Evolutionary conservation across 1,140 invertebrate genomes (phyloP).

Genomic region (Ips nitidus): DNA sequence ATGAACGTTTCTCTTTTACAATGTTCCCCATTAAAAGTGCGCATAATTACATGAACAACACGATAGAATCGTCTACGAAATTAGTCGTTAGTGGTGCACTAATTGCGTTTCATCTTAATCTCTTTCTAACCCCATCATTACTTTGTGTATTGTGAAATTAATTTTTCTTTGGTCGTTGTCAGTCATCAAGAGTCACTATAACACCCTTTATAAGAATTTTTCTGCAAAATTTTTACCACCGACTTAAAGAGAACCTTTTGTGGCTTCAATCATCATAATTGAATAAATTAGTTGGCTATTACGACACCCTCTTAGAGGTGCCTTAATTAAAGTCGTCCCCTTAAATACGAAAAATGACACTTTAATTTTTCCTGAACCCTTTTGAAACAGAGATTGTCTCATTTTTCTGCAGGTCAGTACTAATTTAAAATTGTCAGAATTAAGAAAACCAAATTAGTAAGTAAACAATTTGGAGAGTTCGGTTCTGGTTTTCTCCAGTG

Average conservation of each 20-base stretch:
- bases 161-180: conserved; percentile 11
- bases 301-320: conserved; percentile 9
- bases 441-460: background rate
- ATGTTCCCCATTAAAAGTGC: conserved; percentile 50
- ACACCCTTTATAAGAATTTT: too few relatives aligned
- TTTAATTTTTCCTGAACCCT: conserved; percentile 19
- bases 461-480: background rate
- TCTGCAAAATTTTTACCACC: too few relatives aligned
- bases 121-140: conserved; percentile 41
- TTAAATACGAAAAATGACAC: conserved; percentile 17
- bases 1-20: conserved; percentile 46
- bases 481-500: conserved; percentile 5
- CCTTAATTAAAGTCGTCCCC: conserved; percentile 16
- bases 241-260: background rate
- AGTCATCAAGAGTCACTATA: background rate
- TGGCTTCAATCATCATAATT: conserved; percentile 14
- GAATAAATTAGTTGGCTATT: conserved; percentile 22
- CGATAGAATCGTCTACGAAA: conserved; percentile 47
- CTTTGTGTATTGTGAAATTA: conserved; percentile 26
- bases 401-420: conserved; percentile 11
- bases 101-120: conserved; percentile 50
- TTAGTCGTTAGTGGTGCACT: conserved; percentile 51
- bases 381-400: background rate
- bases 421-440: background rate
- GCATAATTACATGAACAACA: conserved; percentile 51